phyloP scores from a whole-genome alignment of 1,140 invertebrate genomes.

The Pteromalus puparum region DNA sequence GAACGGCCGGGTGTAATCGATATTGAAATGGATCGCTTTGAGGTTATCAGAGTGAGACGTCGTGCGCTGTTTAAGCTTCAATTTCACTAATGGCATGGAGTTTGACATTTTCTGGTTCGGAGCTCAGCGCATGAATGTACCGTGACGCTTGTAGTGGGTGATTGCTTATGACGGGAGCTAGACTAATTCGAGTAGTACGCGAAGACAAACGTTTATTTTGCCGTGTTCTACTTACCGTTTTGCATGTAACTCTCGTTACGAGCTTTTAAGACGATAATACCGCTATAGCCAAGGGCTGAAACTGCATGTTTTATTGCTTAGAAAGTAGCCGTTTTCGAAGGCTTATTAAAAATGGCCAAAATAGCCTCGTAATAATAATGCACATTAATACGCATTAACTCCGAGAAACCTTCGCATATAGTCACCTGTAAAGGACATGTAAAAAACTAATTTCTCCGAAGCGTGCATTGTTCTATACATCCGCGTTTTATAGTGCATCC shows the following conservation, averaged over 20 bases:
- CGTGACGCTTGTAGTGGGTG: neutral
- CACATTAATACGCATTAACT: neutral
- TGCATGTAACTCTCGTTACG: neutral
- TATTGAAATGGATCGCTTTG: neutral
- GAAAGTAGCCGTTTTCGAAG: neutral
- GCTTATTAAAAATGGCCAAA: neutral
- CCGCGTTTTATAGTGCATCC: slow-evolving; percentile 12
- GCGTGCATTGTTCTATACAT: slow-evolving; percentile 9
- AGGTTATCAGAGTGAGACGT: slow-evolving; percentile 4
- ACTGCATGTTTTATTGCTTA: neutral
- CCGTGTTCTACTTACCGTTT: neutral
- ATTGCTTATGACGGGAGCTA: neutral
- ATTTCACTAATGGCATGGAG: neutral
- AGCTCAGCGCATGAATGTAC: neutral
- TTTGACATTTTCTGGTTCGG: neutral
- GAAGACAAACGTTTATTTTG: neutral
- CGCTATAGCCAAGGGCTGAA: neutral
- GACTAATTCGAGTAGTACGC: neutral
- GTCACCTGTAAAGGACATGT: neutral
- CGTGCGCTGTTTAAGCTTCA: slow-evolving; percentile 5
- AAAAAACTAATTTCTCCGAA: neutral
- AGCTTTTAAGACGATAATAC: neutral
- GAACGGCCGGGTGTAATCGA: neutral
- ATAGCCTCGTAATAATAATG: neutral
- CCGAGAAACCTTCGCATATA: neutral